phyloP scores from a whole-genome alignment of 2,797 vertebrate species.

The Sebastes hubbsi region DNA sequence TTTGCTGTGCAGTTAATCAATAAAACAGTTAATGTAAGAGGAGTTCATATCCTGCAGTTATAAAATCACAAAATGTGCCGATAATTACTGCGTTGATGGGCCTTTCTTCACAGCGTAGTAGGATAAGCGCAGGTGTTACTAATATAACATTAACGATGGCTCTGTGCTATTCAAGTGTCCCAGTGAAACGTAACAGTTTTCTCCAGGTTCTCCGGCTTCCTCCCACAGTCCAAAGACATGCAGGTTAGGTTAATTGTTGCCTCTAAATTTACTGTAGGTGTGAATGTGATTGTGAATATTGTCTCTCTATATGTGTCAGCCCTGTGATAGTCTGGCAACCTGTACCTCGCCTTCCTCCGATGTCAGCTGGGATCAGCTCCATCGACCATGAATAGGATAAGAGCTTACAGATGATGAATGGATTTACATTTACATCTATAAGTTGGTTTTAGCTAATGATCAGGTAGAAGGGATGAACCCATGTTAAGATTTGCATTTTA shows the following conservation, averaged over 20 bases:
- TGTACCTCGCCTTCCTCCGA: too few relatives aligned
- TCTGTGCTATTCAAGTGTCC: not conserved
- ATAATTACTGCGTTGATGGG: not conserved
- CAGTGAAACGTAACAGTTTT: not conserved
- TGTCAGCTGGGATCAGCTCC: too few relatives aligned
- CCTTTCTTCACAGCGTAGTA: not conserved
- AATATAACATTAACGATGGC: not conserved
- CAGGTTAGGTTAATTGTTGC: not conserved
- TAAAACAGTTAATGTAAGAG: not conserved
- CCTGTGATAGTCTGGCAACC: too few relatives aligned
- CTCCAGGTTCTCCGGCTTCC: too few relatives aligned
- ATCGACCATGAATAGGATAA: too few relatives aligned
- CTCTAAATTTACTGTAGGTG: accelerated
- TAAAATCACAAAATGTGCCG: not conserved
- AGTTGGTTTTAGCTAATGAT: not conserved
- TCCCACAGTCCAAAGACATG: not conserved
- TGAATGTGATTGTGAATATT: too few relatives aligned
- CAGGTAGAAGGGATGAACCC: not conserved
- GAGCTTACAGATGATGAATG: too few relatives aligned
- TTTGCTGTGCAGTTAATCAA: not conserved
- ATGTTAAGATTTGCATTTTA: not conserved
- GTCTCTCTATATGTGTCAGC: too few relatives aligned
- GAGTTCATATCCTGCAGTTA: not conserved
- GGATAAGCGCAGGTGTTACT: not conserved
- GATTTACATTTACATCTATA: not conserved